Base-by-base conservation (phyloP, 2,113 vertebrate genomes). In the Gila orcuttii region DNA sequence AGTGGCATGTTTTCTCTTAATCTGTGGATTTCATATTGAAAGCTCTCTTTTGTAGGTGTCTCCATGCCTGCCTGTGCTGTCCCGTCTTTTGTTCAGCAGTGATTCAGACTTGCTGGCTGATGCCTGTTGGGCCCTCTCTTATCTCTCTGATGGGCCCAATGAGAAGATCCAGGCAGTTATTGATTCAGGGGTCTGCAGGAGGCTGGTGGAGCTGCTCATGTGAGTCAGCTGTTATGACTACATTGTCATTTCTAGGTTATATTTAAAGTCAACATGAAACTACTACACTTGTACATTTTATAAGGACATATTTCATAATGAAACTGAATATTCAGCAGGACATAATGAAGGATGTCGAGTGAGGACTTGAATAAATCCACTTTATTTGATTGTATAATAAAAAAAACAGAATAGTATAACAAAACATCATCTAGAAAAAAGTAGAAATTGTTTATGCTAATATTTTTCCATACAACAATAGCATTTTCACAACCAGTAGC, bases 81-180 rank as follows among this genome's bases (percentile, higher is more conserved):
- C 98, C 89, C 95, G 97, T 55, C 95, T 99, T 31, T 94, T 99
- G 87, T 99, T 99, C 93, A 99, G 97, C 95, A 99, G 97, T 28
- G 98, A 99, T 91, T 96, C 97, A 33, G 98, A 99, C 94, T 92
- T 99, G 91, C 94, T 99, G 92, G 98, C 98, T 45, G 98, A 99
- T 19, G 98, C 97, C 0, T 99, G 98, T 93, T 99, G 98, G 98
- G 98, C 98, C 39, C 95, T 99, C 36, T 99, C 98, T 90, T 99
- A 99, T 92, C 95, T 99, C 79, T 99, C 98, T 0, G 98, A 99
- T 80, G 98, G 98, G 19, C 97, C 98, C 90, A 99, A 99, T 47
- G 98, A 99, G 93, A 99, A 99, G 93, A 99, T 99, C 88, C 98
- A 99, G 91, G 97, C 97, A 0, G 97, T 99, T 86, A 99, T 99